Evolutionary conservation across 92 coral and sea anemone genomes (phyloP).

Genomic region (Desmophyllum pertusum): DNA sequence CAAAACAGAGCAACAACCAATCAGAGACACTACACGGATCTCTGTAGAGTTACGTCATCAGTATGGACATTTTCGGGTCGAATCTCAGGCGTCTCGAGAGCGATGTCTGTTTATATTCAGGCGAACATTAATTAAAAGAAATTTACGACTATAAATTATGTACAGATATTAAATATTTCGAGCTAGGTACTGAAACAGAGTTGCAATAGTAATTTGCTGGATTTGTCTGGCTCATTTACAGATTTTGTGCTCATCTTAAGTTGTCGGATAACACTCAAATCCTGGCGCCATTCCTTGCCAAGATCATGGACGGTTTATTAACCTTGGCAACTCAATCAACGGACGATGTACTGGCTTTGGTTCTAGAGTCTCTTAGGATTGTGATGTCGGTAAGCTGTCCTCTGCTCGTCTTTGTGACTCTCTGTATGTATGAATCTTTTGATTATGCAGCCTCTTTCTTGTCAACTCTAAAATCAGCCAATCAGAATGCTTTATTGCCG

Average conservation of each 20-base stretch:
- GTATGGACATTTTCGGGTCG: too few relatives aligned
- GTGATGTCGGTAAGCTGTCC: constrained; percentile 90
- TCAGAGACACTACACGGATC: too few relatives aligned
- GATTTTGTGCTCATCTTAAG: constrained; percentile 92
- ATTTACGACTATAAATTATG: too few relatives aligned
- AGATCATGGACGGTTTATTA: constrained; percentile 86
- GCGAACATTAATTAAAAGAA: too few relatives aligned
- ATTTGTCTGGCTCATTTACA: constrained; percentile 23
- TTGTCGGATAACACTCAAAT: constrained; percentile 73
- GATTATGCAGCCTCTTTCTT: too few relatives aligned
- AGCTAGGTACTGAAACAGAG: not conserved
- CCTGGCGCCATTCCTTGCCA: constrained; percentile 75
- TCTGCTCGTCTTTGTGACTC: not conserved
- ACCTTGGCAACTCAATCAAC: constrained; percentile 92
- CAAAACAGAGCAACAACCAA: too few relatives aligned
- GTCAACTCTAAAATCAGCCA: too few relatives aligned
- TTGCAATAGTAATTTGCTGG: not conserved
- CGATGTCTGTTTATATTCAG: too few relatives aligned
- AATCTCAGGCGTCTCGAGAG: too few relatives aligned
- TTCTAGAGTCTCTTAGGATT: constrained; percentile 88
- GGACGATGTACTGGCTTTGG: constrained; percentile 96
- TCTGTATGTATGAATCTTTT: too few relatives aligned
- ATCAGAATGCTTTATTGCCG: too few relatives aligned
- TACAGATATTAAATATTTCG: not conserved
- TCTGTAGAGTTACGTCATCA: too few relatives aligned